Percentiles rank a stretch among this genome's conserved stretches.
These are phyloP conservation scores for Enhydra lutris DNA, from an alignment of 2,113 vertebrate species.

Conservation along the genomic window DNA sequence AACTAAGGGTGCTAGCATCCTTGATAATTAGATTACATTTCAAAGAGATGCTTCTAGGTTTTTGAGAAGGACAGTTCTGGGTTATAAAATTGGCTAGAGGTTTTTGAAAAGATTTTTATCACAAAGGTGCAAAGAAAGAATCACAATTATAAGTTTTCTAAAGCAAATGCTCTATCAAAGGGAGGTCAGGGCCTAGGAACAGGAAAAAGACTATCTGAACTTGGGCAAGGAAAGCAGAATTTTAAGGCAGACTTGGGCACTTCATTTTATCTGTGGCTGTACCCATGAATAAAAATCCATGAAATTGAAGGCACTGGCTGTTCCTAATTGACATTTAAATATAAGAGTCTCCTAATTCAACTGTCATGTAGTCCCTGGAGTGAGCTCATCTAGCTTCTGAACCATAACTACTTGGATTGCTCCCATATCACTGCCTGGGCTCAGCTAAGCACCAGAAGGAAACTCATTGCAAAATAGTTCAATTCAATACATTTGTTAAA, in stretches of 20 bases:
- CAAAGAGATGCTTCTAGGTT: background rate
- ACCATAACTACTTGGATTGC: background rate
- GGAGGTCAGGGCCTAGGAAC: background rate
- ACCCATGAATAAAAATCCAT: background rate
- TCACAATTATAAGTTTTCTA: background rate
- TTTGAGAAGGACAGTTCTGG: background rate
- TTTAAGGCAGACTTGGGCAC: background rate
- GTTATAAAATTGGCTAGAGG: background rate
- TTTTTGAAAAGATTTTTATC: background rate
- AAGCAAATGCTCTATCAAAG: background rate
- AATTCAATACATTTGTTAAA: background rate
- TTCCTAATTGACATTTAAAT: background rate
- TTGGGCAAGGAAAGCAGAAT: background rate
- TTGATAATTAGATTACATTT: background rate
- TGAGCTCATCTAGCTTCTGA: background rate
- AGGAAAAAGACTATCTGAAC: background rate
- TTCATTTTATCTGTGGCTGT: background rate
- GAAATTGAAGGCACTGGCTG: background rate
- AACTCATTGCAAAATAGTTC: background rate
- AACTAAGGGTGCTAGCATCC: background rate
- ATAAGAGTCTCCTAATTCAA: background rate
- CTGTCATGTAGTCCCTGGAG: background rate
- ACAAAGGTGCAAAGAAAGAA: background rate
- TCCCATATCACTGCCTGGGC: background rate
- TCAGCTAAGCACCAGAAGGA: background rate